Conservation (phyloP, 2,888 invertebrate species). For the Pachymerium ferrugineum region DNA sequence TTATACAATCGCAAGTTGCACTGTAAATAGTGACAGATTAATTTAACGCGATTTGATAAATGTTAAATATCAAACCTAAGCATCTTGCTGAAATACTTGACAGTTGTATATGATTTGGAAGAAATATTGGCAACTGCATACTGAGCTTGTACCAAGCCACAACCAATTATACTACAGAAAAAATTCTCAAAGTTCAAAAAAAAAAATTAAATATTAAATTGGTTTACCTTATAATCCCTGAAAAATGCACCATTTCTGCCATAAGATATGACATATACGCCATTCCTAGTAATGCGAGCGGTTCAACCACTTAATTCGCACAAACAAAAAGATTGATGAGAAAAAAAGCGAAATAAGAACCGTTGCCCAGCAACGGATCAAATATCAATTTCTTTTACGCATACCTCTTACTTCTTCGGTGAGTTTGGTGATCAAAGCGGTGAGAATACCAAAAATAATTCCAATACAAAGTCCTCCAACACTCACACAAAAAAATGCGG, state of each 20-base stretch:
- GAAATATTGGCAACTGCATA: constrained; percentile 55
- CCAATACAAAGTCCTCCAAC: constrained; percentile 53
- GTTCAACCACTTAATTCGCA: constrained; percentile 52
- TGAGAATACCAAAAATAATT: constrained; percentile 50
- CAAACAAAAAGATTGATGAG: not conserved
- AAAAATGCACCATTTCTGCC: constrained; percentile 55
- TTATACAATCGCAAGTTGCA: constrained; percentile 53
- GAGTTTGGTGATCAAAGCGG: constrained; percentile 46
- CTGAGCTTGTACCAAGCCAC: constrained; percentile 54
- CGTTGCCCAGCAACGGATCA: not conserved
- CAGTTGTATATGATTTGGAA: constrained; percentile 52
- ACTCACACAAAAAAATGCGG: constrained; percentile 53
- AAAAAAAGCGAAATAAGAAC: not conserved
- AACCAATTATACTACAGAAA: constrained; percentile 50
- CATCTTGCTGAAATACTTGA: constrained; percentile 55
- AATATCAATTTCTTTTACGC: not conserved
- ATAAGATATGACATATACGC: constrained; percentile 54
- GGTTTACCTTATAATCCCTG: constrained; percentile 54
- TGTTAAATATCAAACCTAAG: constrained; percentile 45
- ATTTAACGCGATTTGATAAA: not conserved
- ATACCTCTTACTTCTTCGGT: constrained; percentile 44
- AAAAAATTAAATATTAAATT: not conserved
- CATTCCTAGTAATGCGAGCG: constrained; percentile 52
- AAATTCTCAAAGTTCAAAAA: not conserved
- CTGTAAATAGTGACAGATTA: constrained; percentile 42